phyloP scores from a whole-genome alignment of 2,888 invertebrate genomes.

The Tribolium freemani region DNA sequence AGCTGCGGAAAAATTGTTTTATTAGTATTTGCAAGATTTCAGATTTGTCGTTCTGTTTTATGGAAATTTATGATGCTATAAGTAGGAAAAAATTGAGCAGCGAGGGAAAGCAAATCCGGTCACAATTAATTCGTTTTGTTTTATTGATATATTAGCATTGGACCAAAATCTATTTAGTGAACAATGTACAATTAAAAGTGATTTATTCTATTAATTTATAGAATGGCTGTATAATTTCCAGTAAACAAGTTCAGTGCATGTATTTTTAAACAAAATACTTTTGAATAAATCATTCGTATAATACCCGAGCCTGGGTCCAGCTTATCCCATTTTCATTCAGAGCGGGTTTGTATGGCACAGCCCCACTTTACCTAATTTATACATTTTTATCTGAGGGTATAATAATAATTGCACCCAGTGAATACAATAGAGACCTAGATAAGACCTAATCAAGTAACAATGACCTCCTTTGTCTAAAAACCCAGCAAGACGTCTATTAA shows the following conservation, averaged over 20 bases:
- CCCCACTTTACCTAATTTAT: constrained; percentile 18
- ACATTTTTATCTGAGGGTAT: constrained; percentile 31
- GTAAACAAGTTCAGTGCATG: constrained; percentile 17
- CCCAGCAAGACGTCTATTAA: constrained; percentile 28
- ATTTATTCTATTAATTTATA: constrained; percentile 40
- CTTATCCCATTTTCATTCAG: constrained; percentile 1
- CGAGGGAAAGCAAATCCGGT: constrained; percentile 5
- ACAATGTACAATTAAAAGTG: constrained; percentile 43
- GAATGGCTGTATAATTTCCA: constrained; percentile 35
- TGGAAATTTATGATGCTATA: neutral
- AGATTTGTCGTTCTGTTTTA: neutral
- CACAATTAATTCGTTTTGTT: constrained; percentile 41
- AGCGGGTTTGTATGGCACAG: constrained; percentile 3
- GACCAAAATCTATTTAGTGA: constrained; percentile 38
- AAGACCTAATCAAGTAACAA: constrained; percentile 44
- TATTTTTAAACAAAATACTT: constrained; percentile 20
- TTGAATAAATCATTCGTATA: constrained; percentile 23
- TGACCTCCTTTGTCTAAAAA: constrained; percentile 30
- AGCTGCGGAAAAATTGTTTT: neutral
- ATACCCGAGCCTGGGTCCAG: neutral
- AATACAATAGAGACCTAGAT: constrained; percentile 36
- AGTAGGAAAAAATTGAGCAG: constrained; percentile 5
- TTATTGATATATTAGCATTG: constrained; percentile 39
- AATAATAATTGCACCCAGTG: constrained; percentile 32
- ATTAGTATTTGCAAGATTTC: neutral